Evolutionary conservation across 2,888 invertebrate species (phyloP), one percentile per base, ranked within the genome.

Genomic region (Cyclophora punctaria): DNA sequence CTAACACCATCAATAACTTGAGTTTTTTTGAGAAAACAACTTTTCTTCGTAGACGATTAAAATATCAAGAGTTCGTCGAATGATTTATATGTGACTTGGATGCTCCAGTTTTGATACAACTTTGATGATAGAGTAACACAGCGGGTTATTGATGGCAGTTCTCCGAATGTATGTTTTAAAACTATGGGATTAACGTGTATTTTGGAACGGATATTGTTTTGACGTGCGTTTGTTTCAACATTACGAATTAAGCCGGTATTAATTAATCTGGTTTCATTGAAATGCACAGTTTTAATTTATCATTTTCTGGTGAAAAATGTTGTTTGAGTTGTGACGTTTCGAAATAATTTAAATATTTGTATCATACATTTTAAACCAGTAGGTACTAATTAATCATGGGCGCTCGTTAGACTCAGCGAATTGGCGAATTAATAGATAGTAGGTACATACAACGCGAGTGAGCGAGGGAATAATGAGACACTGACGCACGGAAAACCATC

Each of bases 41-140:
- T 43, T 48, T 52, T 57, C 57, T 41, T 47, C 35, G 48, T 44
- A 48, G 40, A 34, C 49, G 54, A 54, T 57, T 54, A 57, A 49
- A 52, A 50, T 50, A 50, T 57, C 49, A 52, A 46, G 44, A 45
- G 45, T 48, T 20, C 40, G 34, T 7, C 5, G 5, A 37, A 47
- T 57, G 52, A 56, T 53, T 51, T 53, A 53, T 49, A 46, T 34
- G 43, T 43, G 49, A 46, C 48, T 48, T 47, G 52, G 46, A 34
- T 35, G 43, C 34, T 47, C 42, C 45, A 45, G 42, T 49, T 49
- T 56, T 48, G 48, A 50, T 51, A 49, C 6, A 48, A 50, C 49
- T 53, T 53, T 51, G 56, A 56, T 50, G 53, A 53, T 52, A 40
- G 37, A 46, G 45, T 34, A 34, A 51, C 47, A 50, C 34, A 7